Base-by-base conservation (phyloP, 1,140 invertebrate species). In the Drosophila kepulauana region DNA sequence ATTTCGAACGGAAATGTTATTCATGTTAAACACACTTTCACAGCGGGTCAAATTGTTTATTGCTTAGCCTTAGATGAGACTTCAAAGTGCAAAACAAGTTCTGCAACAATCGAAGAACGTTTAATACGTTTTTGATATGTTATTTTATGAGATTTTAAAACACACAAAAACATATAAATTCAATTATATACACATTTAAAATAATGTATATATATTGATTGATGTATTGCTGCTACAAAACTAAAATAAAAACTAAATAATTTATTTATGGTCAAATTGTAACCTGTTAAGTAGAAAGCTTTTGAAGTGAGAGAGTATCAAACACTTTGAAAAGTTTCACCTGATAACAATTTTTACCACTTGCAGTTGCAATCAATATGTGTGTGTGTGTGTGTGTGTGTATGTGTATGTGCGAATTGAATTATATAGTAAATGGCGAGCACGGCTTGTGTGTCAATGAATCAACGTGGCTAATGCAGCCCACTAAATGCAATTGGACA, bases 391-490 rank as follows among this genome's bases (percentile, higher is more conserved):
- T 11, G 10, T 41, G 52, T 25, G 35, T 45, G 41, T 8, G 10
- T 41, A 33, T n/a, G 8, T 54, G 57, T 43, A 15, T 70, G 59
- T 56, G 59, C 48, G 59, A 68, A 68, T 62, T 74, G 57, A 68
- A 68, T 56, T 41, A 61, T 69, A 46, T 25, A 41, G 64, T 43
- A 43, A 73, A 74, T 54, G 65, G 20, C 49, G 64, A 3, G 64
- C 64, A 45, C 45, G 13, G 51, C 16, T 74, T 78, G 43, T 61
- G 51, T 45, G 59, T 78, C 71, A 75, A 78, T 78, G 75, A 78
- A 78, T 78, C 75, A 75, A 75, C 33, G 65, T 63, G 63, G 41
- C 51, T 77, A 74, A 77, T 78, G 75, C 71, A 62, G 52, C 59
- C 75, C 59, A 43, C 64, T 41, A 67, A 75, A 68, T 78, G 75